These are phyloP conservation scores for Nymphalis polychloros DNA, from an alignment of 2,888 invertebrate genomes.

Conservation along the genomic window DNA sequence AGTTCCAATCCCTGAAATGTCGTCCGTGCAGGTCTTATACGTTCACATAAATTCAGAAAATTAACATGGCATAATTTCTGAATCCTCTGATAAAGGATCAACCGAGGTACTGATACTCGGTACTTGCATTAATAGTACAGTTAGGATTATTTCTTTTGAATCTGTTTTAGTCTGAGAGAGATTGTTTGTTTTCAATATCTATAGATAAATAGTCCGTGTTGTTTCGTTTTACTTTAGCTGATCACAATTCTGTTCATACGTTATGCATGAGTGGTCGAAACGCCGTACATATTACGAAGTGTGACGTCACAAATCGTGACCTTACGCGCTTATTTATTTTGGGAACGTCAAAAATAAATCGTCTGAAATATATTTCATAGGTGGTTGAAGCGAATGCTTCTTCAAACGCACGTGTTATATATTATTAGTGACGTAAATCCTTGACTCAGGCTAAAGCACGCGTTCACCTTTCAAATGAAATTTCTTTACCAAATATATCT, in stretches of 20 bases:
- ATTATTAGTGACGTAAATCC: slow-evolving; percentile 8
- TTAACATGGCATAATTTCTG: too few species aligned
- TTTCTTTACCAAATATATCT: neutral
- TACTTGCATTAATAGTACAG: too few species aligned
- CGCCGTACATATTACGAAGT: neutral
- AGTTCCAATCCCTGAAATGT: too few species aligned
- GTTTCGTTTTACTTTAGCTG: neutral
- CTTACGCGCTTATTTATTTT: slow-evolving; percentile 31
- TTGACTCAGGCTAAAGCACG: neutral
- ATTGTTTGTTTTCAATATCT: too few species aligned
- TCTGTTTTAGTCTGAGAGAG: too few species aligned
- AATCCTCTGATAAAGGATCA: too few species aligned
- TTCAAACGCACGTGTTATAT: slow-evolving; percentile 8
- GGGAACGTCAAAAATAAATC: slow-evolving; percentile 21
- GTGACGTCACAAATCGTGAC: slow-evolving; percentile 28
- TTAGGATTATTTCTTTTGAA: too few species aligned
- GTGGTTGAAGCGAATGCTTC: slow-evolving; percentile 1
- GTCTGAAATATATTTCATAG: slow-evolving; percentile 24
- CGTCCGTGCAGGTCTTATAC: too few species aligned
- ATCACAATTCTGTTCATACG: slow-evolving; percentile 13
- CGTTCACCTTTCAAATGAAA: neutral
- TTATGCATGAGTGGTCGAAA: slow-evolving; percentile 11
- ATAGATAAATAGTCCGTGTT: too few species aligned
- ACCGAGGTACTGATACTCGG: too few species aligned
- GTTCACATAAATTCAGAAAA: too few species aligned